phyloP scores from a whole-genome alignment of 2,888 invertebrate genomes.

The Cephonodes hylas region DNA sequence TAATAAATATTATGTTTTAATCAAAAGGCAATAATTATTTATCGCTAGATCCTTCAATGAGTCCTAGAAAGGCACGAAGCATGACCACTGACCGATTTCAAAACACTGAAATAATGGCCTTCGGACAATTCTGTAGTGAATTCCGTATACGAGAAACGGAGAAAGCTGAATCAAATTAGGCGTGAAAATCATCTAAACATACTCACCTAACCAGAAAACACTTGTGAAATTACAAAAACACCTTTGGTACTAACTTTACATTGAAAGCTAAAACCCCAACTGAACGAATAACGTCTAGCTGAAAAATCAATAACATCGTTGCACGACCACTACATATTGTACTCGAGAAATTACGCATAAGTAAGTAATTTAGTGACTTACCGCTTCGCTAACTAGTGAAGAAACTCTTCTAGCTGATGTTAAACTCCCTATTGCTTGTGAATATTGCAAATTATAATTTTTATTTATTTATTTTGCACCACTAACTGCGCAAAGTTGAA shows the following conservation, averaged over 20 bases:
- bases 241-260: background rate
- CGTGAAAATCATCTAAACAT: background rate
- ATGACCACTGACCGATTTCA: slow-evolving; percentile 47
- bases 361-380: slow-evolving; percentile 36
- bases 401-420: slow-evolving; percentile 26
- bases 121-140: slow-evolving; percentile 23
- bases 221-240: background rate
- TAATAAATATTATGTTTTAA: background rate
- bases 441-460: slow-evolving; percentile 38
- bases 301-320: slow-evolving; percentile 53
- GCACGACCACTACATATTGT: slow-evolving; percentile 28
- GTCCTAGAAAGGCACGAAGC: slow-evolving; percentile 43
- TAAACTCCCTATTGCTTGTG: slow-evolving; percentile 23
- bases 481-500: slow-evolving; percentile 40
- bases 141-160: background rate
- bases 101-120: slow-evolving; percentile 51
- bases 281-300: slow-evolving; percentile 25
- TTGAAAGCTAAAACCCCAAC: background rate
- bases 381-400: slow-evolving; percentile 38
- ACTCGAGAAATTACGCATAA: slow-evolving; percentile 26
- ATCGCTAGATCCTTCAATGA: background rate
- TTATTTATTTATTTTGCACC: slow-evolving; percentile 51
- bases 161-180: background rate
- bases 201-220: background rate
- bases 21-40: background rate